Percentiles rank a stretch among this genome's conserved stretches.
phyloP scores from a whole-genome alignment of 2,113 vertebrate species.

The Peromyscus polionotus region DNA sequence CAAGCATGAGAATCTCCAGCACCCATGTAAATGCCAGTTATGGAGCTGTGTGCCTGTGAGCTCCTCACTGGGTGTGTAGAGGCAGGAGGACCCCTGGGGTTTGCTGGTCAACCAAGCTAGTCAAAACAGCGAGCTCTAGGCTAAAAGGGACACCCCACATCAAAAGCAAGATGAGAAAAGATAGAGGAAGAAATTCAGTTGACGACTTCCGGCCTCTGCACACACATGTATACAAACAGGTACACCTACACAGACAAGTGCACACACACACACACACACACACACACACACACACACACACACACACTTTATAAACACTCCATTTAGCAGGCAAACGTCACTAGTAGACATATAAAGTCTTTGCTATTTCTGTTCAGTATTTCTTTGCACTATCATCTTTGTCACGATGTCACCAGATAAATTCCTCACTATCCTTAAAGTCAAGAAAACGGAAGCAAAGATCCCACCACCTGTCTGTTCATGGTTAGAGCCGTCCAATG shows the following conservation, averaged over 20 bases:
- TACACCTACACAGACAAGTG: not conserved
- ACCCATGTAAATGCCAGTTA: not conserved
- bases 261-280: not conserved
- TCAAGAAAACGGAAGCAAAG: not conserved
- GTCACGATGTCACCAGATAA: slow-evolving; percentile 46
- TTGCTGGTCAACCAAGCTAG: not conserved
- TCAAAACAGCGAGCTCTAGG: not conserved
- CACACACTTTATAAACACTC: not conserved
- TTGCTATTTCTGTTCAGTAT: not conserved
- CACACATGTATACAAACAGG: not conserved
- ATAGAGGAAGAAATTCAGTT: not conserved
- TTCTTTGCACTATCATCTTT: not conserved
- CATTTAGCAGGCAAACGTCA: not conserved
- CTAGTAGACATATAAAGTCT: not conserved
- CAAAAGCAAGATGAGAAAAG: not conserved
- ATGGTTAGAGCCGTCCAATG: slow-evolving; percentile 55
- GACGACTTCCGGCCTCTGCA: no score
- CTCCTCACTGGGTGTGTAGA: not conserved
- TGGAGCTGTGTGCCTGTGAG: not conserved
- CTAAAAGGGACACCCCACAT: not conserved
- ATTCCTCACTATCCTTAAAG: not conserved
- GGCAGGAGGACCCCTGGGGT: not conserved
- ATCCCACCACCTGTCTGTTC: not conserved
- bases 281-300: not conserved
- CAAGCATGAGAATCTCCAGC: not conserved